Percentiles rank a stretch among this genome's conserved stretches.
Evolutionary conservation across 2,888 invertebrate genomes (phyloP).

Genomic region (Melanotus villosus): DNA sequence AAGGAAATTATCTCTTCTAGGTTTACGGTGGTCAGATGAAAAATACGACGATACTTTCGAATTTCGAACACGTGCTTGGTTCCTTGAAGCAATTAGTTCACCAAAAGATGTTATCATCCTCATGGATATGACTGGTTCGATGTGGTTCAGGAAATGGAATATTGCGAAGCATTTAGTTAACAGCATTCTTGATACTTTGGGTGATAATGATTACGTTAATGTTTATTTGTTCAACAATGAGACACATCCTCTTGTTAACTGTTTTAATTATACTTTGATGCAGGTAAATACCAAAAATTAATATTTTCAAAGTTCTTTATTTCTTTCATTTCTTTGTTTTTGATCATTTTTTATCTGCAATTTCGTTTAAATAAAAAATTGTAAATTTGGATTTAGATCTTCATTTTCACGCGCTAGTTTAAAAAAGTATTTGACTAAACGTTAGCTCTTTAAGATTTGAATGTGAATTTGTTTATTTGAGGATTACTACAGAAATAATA

Average conservation of each 20-base stretch:
- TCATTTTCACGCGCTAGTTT: no score
- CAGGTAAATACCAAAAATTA: conserved; percentile 75
- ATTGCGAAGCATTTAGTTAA: conserved; percentile 89
- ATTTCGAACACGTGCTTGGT: conserved; percentile 95
- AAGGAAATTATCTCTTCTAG: conserved; percentile 62
- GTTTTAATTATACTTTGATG: conserved; percentile 82
- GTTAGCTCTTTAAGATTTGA: no score
- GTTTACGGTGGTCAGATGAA: conserved; percentile 78
- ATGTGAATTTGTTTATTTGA: no score
- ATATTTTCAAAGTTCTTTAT: neutral
- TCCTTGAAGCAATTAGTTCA: conserved; percentile 97
- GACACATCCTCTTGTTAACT: conserved; percentile 85
- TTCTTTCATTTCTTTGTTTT: neutral
- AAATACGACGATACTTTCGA: conserved; percentile 83
- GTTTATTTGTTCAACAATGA: conserved; percentile 91
- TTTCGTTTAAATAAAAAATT: no score
- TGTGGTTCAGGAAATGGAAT: conserved; percentile 78
- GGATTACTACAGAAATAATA: no score
- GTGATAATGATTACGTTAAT: conserved; percentile 98
- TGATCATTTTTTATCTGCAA: no score
- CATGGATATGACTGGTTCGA: conserved; percentile 78
- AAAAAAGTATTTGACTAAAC: no score
- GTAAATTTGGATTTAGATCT: no score
- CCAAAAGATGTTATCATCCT: conserved; percentile 91
- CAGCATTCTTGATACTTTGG: conserved; percentile 94